Base-by-base conservation (phyloP, 2,797 vertebrate species). In the Acipenser transmontanus region DNA sequence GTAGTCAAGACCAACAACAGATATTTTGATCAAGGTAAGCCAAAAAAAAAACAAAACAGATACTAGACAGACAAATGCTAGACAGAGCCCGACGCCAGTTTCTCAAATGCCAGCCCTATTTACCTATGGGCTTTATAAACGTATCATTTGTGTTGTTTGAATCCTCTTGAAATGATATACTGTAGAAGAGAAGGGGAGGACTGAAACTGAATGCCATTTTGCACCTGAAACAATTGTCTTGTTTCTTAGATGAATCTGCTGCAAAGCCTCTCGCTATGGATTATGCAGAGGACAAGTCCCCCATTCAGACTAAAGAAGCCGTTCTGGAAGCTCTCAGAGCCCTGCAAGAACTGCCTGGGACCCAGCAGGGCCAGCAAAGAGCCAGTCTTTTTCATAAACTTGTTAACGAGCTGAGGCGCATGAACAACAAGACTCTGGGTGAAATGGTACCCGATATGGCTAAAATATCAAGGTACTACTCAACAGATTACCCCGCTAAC, bases 361-460 rank as follows among this genome's bases (percentile, higher is more conserved):
- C 87, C 0, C 85, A 87, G 66, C 83, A 89, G 69, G 92, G 92
- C 50, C 86, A 91, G 71, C 88, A 89, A 76, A 89, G 95, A 75
- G 85, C 93, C 52, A 84, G 81, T 9, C 89, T 94, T 65, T 99
- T 99, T 76, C 84, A 91, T 49, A 89, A 77, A 66, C 85, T 98
- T 69, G 92, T 98, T 49, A 89, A 88, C 0, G 82, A 85, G 17
- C 78, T 99, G 63, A 89, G 96, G 12, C 74, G 71, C 68, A 83
- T 99, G 47, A 86, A 76, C 34, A 89, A 90, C 0, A 77, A 84
- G 47, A 92, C 90, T 0, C 75, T 99, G 47, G 78, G 86, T 6
- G 67, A 76, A 14, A 74, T 88, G 0, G 73, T 95, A 50, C 80
- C 85, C 9, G 91, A 92, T 67, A 87, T 98, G 90, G 75, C 87